Conservation (phyloP, 1,140 invertebrate species). For the Drosophila erecta region DNA sequence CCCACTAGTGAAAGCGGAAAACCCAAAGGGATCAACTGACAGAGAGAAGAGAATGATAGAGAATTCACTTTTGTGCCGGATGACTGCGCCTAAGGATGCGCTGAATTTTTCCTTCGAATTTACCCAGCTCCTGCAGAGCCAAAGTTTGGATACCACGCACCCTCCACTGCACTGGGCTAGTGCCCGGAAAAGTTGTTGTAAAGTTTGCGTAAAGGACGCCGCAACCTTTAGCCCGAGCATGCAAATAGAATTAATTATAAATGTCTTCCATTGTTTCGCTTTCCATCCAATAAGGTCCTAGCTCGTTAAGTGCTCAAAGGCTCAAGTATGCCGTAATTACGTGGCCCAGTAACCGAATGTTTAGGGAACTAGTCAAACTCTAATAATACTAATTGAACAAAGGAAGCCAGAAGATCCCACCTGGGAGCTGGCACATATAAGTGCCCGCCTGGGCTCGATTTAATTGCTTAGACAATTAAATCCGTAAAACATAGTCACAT, state of each 20-base stretch:
- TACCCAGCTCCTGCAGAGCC: background rate
- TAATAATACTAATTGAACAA: conserved; percentile 32
- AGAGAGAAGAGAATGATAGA: background rate
- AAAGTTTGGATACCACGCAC: conserved; percentile 25
- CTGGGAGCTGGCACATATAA: conserved; percentile 11
- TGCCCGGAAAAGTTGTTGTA: conserved; percentile 22
- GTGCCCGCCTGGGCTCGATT: conserved; percentile 9
- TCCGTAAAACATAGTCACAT: conserved; percentile 27
- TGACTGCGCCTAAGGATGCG: conserved; percentile 37
- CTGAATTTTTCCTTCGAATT: conserved; percentile 15
- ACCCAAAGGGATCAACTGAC: background rate
- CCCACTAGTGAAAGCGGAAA: conserved; percentile 9
- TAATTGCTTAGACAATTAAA: conserved; percentile 47
- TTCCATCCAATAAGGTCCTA: conserved; percentile 17
- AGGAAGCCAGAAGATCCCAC: conserved; percentile 1
- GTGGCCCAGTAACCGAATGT: conserved; percentile 9
- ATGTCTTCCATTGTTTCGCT: conserved; percentile 27
- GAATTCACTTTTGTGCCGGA: conserved; percentile 34
- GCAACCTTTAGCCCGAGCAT: conserved; percentile 12
- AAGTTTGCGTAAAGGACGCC: conserved; percentile 21
- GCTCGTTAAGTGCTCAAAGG: conserved; percentile 7
- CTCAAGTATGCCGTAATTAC: conserved; percentile 29
- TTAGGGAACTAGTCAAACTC: conserved; percentile 4
- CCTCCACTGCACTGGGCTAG: conserved; percentile 15
- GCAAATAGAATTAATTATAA: conserved; percentile 41